A percentile compares a stretch with the other conserved stretches of the same genome.
Conservation (phyloP, 2,888 invertebrate species). For the Microplitis deprimator region DNA sequence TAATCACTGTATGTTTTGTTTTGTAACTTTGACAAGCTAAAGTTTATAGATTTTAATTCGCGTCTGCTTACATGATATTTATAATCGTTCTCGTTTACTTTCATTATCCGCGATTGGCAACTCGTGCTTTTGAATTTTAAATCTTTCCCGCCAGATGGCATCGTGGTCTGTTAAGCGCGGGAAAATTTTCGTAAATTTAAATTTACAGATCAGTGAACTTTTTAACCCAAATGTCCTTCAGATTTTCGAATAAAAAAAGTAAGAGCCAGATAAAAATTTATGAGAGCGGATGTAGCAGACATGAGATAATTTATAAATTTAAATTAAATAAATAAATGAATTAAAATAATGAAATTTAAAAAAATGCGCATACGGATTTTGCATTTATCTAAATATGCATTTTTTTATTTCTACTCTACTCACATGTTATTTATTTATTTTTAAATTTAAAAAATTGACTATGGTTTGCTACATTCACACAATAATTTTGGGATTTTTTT, state of each 20-base stretch:
- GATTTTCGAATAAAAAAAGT: background rate
- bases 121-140: background rate
- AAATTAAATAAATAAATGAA: too few species aligned
- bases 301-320: too few species aligned
- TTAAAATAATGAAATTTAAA: too few species aligned
- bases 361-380: too few species aligned
- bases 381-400: too few species aligned
- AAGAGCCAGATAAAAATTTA: background rate
- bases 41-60: background rate
- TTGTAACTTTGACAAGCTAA: conserved; percentile 26
- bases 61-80: background rate
- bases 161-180: background rate
- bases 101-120: background rate
- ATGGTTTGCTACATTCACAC: too few species aligned
- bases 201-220: background rate
- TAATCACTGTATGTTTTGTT: conserved; percentile 31
- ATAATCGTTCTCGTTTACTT: background rate
- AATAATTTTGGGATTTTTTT: too few species aligned
- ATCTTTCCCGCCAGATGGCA: background rate
- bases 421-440: too few species aligned
- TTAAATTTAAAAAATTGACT: too few species aligned
- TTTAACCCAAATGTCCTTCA: too few species aligned
- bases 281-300: background rate
- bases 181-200: background rate
- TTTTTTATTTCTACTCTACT: too few species aligned